Base-by-base conservation (phyloP, 1,140 invertebrate species). In the Ephestia elutella region DNA sequence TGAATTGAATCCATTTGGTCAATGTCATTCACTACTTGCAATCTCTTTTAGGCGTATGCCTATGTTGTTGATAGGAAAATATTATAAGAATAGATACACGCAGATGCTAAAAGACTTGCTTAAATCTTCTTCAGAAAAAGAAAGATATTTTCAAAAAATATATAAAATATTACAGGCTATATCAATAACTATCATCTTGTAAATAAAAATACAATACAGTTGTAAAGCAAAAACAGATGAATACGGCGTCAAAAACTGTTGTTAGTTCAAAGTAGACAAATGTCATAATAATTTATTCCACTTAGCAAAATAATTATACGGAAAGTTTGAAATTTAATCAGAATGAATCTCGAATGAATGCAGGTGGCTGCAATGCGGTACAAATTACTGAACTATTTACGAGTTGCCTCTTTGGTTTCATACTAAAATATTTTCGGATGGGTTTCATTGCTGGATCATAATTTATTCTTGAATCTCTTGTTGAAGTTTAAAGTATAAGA, bases 311-410 rank as follows among this genome's bases (percentile, higher is more conserved):
- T 44, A 44, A 44, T 44, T 44, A 15, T 15, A 44, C 38, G 38
- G 38, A 15, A 44, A 44, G 38, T 44, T 44, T 44, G 38, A 44
- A 44, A 44, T 44, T 44, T 44, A 44, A 44, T 44, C 38, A 44
- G 38, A 17, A 44, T 44, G 38, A 44, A 44, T 44, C 38, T 44
- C 13, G 38, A 44, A 44, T 44, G 38, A 44, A 15, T 44, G 38
- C 38, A 44, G 38, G 38, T 44, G 38, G 38, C 38, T 44, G 38
- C 38, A 44, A 44, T 44, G 38, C 38, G 38, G 38, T 44, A 44
- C 38, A 44, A 44, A 44, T 44, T 44, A 44, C 38, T n/a, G 15
- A 44, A 44, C 38, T 44, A 44, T 44, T 44, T 44, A 44, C 38
- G 38, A 44, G 38, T 44, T 44, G 38, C 38, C 13, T 44, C 38